Base-by-base conservation (phyloP, 2,113 vertebrate species). In the Otocyon megalotis region DNA sequence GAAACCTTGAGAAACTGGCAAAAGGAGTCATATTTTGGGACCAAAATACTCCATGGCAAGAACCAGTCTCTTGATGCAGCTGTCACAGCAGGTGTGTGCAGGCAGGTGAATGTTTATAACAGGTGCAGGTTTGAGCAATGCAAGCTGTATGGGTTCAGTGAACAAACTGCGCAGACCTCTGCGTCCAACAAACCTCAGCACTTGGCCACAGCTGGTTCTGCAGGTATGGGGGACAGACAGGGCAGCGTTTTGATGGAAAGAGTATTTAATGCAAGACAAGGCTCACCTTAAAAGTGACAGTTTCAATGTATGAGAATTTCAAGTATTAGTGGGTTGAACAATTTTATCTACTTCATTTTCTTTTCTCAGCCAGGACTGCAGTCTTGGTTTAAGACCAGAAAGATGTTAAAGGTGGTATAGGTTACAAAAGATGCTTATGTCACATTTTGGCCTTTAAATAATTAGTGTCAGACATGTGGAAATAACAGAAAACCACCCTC, bases 81-180 rank as follows among this genome's bases (percentile, higher is more conserved):
- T 88, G 82, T 77, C 20, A 8, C 10, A 54, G 63, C 89, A 96
- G 60, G 32, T 94, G 77, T 26, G 22, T 53, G 5, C 20, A 62
- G 58, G 77, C 82, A 94, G 89, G 82, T 82, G 81, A 88, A 74
- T 54, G n/a, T 89, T 32, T 35, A 6, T 77, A 84, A 54, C 95
- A 96, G 94, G 65, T 96, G 65, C 48, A 32, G 12, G 4, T 8
- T 26, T 80, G 92, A 94, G n/a, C 6, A 53, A 81, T 26, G 32
- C 35, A 93, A 86, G 48, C 9, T 84, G 20, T n/a, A 37, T 0
- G 4, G 50, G 26, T 11, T 30, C 5, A 4, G 9, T 15, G 19
- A 94, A 77, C 71, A 91, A 92, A 96, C 7, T 81, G 17, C n/a
- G 13, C 37, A 82, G 80, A 85, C 22, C 4, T 58, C 19, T 84